These are phyloP conservation scores for Oreonectes daqikongensis DNA, from an alignment of 2,797 vertebrate species.

Conservation along the genomic window DNA sequence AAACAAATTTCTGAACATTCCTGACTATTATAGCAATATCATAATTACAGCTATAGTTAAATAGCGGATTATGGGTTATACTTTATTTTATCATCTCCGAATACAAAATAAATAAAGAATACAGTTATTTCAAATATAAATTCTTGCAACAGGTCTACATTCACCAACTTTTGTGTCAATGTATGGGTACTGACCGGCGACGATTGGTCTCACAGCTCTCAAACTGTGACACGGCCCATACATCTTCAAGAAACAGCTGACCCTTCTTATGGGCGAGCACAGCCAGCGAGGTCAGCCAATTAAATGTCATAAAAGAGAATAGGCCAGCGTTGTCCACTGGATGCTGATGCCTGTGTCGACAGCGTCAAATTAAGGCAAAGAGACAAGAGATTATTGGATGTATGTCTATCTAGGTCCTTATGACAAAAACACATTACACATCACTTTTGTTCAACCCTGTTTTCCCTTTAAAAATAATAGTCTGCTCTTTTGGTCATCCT, in stretches of 20 bases:
- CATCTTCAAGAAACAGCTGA: conserved; percentile 84
- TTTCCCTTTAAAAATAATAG: too few relatives aligned
- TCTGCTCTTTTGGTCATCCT: too few relatives aligned
- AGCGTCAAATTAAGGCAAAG: background rate
- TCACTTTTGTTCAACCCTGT: background rate
- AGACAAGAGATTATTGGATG: background rate
- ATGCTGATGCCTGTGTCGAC: conserved; percentile 78
- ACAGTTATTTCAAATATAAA: background rate
- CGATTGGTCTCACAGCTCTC: conserved; percentile 88
- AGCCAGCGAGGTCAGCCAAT: conserved; percentile 88
- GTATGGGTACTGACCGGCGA: conserved; percentile 78
- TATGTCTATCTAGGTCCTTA: too few relatives aligned
- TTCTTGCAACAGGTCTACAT: background rate
- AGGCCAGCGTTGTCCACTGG: conserved; percentile 90
- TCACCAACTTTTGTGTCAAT: background rate
- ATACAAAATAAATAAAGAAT: background rate
- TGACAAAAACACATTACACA: too few relatives aligned
- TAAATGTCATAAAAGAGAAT: conserved; percentile 93
- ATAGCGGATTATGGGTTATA: too few relatives aligned
- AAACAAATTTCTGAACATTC: too few relatives aligned
- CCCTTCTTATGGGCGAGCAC: conserved; percentile 81
- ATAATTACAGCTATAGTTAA: too few relatives aligned
- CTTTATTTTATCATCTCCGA: too few relatives aligned
- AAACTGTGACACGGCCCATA: conserved; percentile 85
- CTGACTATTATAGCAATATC: too few relatives aligned